Evolutionary conservation across 1,140 invertebrate species (phyloP).

Genomic region (Samia ricini): DNA sequence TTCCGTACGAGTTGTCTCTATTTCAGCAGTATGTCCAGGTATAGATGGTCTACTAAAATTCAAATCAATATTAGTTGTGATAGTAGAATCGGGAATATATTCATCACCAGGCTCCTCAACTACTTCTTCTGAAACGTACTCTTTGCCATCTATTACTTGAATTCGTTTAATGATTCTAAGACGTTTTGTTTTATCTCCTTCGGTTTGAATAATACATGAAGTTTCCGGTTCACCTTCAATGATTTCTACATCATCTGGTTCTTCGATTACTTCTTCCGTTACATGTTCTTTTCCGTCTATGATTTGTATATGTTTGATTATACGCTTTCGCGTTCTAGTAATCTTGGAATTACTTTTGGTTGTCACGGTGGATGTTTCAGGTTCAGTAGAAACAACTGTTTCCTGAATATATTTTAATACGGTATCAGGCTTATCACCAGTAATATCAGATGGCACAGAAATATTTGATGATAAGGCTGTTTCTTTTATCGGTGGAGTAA

Average conservation of each 20-base stretch:
- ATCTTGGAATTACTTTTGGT: conserved; percentile 55
- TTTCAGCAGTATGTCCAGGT: neutral
- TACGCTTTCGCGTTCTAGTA: conserved; percentile 80
- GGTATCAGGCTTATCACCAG: neutral
- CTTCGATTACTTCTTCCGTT: conserved; percentile 82
- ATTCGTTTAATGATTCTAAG: conserved; percentile 83
- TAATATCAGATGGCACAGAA: neutral
- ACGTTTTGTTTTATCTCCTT: conserved; percentile 70
- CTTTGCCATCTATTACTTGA: conserved; percentile 87
- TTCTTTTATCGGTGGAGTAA: neutral
- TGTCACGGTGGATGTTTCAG: neutral
- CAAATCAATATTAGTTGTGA: conserved; percentile 5
- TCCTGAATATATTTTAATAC: too few species aligned
- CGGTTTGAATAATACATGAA: conserved; percentile 24
- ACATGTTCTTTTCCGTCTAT: conserved; percentile 87
- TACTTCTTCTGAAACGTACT: conserved; percentile 82
- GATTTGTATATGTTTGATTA: conserved; percentile 84
- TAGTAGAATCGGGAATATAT: conserved; percentile 4
- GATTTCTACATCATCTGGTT: conserved; percentile 17
- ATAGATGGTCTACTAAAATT: neutral
- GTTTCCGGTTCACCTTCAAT: conserved; percentile 27
- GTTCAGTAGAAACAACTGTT: too few species aligned
- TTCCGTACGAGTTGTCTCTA: neutral
- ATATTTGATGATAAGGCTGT: neutral
- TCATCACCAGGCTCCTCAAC: conserved; percentile 82